phyloP scores from a whole-genome alignment of 2,797 vertebrate genomes.

The Leptatherina wallacei region DNA sequence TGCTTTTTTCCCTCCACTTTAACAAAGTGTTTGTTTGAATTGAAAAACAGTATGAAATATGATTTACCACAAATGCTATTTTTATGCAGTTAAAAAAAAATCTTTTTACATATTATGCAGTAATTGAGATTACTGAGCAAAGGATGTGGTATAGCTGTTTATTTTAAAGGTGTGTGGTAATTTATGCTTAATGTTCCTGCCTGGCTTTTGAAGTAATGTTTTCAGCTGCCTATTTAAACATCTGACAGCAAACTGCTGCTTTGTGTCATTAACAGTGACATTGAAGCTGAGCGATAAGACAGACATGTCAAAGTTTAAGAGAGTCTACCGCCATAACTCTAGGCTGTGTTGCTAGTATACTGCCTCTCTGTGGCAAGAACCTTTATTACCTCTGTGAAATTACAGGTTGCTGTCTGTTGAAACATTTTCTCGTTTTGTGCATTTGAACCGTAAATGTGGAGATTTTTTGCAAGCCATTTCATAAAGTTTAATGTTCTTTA shows the following conservation, averaged over 20 bases:
- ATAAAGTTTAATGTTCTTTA: conserved; percentile 8
- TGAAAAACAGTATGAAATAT: conserved; percentile 1
- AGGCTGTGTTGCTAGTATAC: conserved; percentile 26
- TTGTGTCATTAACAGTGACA: conserved; percentile 37
- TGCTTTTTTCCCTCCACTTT: neutral
- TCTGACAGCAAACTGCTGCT: conserved; percentile 38
- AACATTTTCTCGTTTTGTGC: conserved; percentile 31
- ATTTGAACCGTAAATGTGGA: conserved; percentile 24
- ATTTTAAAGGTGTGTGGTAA: conserved; percentile 31
- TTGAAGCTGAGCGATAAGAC: conserved; percentile 16
- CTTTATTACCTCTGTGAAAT: conserved; percentile 49
- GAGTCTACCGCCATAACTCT: conserved; percentile 4
- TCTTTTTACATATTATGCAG: conserved; percentile 23
- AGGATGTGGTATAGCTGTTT: conserved; percentile 29
- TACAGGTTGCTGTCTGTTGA: neutral
- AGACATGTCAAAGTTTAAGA: conserved; percentile 13
- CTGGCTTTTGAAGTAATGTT: conserved; percentile 38
- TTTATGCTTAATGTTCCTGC: conserved; percentile 45
- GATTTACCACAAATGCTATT: conserved; percentile 26
- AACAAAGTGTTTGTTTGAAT: conserved; percentile 22
- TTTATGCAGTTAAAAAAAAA: conserved; percentile 21
- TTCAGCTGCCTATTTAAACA: conserved; percentile 19
- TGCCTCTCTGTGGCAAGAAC: conserved; percentile 66
- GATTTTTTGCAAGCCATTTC: conserved; percentile 26
- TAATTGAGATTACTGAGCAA: conserved; percentile 29